Conservation (phyloP, 2,888 invertebrate species). For the Apotomis turbidana region DNA sequence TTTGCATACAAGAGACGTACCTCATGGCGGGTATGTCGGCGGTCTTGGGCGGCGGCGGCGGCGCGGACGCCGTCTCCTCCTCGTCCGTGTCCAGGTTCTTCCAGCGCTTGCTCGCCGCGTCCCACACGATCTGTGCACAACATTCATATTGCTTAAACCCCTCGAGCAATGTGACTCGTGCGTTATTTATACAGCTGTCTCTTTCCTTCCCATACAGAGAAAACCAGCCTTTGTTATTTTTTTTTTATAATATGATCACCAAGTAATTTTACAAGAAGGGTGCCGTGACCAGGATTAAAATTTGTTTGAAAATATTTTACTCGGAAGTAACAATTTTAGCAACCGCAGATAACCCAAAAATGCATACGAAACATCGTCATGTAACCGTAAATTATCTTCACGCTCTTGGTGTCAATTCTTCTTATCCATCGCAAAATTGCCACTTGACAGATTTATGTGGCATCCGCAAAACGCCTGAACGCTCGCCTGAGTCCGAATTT, state of each 20-base stretch:
- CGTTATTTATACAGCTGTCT: too few relatives aligned
- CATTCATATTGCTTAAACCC: too few relatives aligned
- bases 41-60: constrained; percentile 61
- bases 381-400: neutral
- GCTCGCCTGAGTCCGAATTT: too few relatives aligned
- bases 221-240: too few relatives aligned
- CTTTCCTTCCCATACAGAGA: too few relatives aligned
- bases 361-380: too few relatives aligned
- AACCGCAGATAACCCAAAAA: neutral
- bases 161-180: too few relatives aligned
- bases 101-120: constrained; percentile 94
- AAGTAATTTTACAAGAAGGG: neutral
- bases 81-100: constrained; percentile 90
- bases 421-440: constrained; percentile 12
- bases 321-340: too few relatives aligned
- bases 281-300: constrained; percentile 22
- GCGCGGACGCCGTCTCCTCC: constrained; percentile 69
- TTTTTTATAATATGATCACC: too few relatives aligned
- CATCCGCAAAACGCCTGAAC: neutral
- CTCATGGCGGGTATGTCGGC: constrained; percentile 33
- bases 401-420: neutral
- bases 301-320: neutral
- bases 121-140: constrained; percentile 93
- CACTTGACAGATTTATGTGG: constrained; percentile 16
- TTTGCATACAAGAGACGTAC: constrained; percentile 41